Base-by-base conservation (phyloP, 2,797 vertebrate genomes). In the Sebastes cheni region DNA sequence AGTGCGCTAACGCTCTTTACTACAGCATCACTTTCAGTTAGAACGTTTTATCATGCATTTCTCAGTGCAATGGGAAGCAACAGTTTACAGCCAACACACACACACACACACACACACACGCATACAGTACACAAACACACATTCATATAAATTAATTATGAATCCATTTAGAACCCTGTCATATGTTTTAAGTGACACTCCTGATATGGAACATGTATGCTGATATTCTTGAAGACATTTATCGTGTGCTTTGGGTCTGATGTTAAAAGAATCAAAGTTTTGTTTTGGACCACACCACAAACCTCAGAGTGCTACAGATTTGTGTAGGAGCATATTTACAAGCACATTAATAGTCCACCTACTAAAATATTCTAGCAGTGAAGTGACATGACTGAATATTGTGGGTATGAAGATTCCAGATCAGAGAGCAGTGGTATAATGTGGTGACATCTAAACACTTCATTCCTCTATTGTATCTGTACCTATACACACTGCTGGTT, bases 31-130 rank as follows among this genome's bases (percentile, higher is more conserved):
- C 30, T 13, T 75, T 65, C 36, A 66, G 67, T 78, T 62, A 20
- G 29, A 75, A 71, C n/a, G n/a, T 80, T 77, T 72, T 22, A 78
- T 65, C 78, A 55, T 54, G 60, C 12, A 30, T 72, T 22, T 66
- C 36, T 77, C 52, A 67, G 50, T 39, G 59, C 42, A 20, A 67
- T 8, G 12, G 50, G 50, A 61, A 81, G 69, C 56, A 52, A 22
- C 22, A 14, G 36, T 64, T 79, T 69, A 79, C 68, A 54, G 30
- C 12, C 62, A 70, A 6, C 39, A 42, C 39, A 8, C 42, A 46
- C 42, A 18, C 34, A 39, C 13, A 42, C 39, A 46, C 16, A 50
- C 42, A 50, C 42, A 55, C 11, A 12, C 34, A 12, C 1, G 3
- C 32, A 36, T 13, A 39, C 36, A 39, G 36, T 39, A 39, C 42